These are phyloP conservation scores for Triplophysa bombifrons DNA, from an alignment of 2,797 vertebrate species.

Conservation along the genomic window DNA sequence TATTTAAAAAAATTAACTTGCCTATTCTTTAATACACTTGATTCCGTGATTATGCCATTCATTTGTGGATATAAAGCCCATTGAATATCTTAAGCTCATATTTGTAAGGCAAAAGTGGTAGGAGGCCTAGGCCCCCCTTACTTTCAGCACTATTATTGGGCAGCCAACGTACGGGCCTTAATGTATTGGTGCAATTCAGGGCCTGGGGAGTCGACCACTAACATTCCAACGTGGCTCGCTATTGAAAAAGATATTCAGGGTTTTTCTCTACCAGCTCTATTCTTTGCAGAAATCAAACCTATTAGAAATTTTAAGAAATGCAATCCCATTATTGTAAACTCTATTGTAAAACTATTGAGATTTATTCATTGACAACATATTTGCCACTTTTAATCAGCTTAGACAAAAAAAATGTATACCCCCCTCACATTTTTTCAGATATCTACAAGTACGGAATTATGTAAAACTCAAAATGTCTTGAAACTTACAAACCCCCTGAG, in stretches of 20 bases:
- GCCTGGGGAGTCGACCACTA: neutral
- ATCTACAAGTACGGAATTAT: neutral
- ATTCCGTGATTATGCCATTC: neutral
- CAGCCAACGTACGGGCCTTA: no score
- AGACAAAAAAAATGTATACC: neutral
- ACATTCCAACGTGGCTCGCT: neutral
- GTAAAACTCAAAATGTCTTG: neutral
- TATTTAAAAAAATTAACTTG: neutral
- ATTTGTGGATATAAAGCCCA: neutral
- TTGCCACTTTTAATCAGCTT: neutral
- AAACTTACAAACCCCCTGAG: neutral
- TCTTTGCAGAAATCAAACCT: conserved; percentile 14
- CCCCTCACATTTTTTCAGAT: neutral
- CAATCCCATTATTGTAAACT: neutral
- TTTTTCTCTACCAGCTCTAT: neutral
- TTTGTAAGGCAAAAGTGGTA: no score
- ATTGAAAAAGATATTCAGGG: neutral
- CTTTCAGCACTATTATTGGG: no score
- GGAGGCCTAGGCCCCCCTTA: no score
- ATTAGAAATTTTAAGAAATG: neutral
- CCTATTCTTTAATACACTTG: neutral
- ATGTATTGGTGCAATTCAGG: no score
- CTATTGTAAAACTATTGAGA: neutral
- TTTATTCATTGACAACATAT: conserved; percentile 7
- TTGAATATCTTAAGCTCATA: no score